Percentiles rank a stretch among this genome's conserved stretches.
Evolutionary conservation across 2,113 vertebrate species (phyloP).

Genomic region (Neodon shergylaensis): DNA sequence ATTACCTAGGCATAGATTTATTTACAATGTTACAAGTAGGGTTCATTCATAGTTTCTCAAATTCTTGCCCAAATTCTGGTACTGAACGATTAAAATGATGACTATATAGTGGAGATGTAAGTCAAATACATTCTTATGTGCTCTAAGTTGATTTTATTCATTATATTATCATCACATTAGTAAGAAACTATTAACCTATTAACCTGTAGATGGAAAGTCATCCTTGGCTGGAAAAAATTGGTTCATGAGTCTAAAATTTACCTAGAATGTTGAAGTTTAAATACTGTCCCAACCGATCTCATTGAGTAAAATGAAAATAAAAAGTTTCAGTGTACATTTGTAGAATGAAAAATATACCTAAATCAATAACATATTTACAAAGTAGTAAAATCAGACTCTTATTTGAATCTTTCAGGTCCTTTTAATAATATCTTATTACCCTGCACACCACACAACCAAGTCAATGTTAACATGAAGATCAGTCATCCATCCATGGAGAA

Average conservation of each 20-base stretch:
- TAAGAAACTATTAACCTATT: neutral
- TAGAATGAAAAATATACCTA: neutral
- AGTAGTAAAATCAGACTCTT: neutral
- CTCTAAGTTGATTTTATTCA: neutral
- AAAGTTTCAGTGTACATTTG: neutral
- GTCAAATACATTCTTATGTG: neutral
- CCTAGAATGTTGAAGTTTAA: neutral
- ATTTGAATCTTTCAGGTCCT: neutral
- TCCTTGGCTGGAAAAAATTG: neutral
- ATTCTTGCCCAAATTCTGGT: neutral
- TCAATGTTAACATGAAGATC: neutral
- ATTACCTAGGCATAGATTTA: accelerated
- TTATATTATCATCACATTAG: neutral
- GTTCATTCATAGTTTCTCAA: neutral
- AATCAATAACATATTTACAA: neutral
- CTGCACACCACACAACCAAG: neutral
- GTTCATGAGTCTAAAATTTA: neutral
- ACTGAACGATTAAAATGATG: neutral
- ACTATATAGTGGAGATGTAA: neutral
- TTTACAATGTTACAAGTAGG: no score
- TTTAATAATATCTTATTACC: neutral
- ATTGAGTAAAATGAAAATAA: neutral
- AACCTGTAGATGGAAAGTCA: neutral
- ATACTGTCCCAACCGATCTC: neutral
- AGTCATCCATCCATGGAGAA: neutral